Base-by-base conservation (phyloP, 2,113 vertebrate genomes). In the Ramphastos sulfuratus region DNA sequence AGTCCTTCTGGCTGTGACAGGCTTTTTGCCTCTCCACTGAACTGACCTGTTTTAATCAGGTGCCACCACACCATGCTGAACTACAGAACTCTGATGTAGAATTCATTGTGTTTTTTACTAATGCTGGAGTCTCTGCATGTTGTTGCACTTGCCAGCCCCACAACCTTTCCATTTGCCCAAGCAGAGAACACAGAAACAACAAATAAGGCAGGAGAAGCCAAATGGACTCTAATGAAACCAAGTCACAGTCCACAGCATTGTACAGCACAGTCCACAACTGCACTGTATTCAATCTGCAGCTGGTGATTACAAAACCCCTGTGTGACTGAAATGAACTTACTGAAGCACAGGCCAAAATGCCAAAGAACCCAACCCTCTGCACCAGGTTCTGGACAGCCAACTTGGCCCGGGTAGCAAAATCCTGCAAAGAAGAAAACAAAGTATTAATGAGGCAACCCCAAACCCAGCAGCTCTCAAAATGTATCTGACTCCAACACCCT, bases 301-400 rank as follows among this genome's bases (percentile, higher is more conserved):
- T 15, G 46, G 33, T 56, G 39, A 52, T 50, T 27, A 24, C 24
- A 0, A 50, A 48, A 52, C 14, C 15, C 31, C 67, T 25, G 63
- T 3, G 6, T 20, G 59, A 59, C 21, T 24, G 90, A 15, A 72
- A 20, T 20, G 44, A 48, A 99, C 98, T 98, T 95, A 99, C 98
- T 27, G 99, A 99, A 87, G 99, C 99, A 92, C 99, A 99, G 35
- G 99, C 97, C 96, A 99, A 96, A 95, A 99, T 99, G 77, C 99
- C 99, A 48, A 99, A 98, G 97, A 99, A 99, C n/a, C 99, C 99
- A 50, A 99, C 98, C 97, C 98, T 99, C 97, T 99, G 99, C 65
- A 99, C 99, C 97, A 99, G 98, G 63, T 99, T 99, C 97, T 99
- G 99, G 85, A 99, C 98, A 8, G 98, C 98, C 93, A 99, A 87